A percentile compares a stretch with the other conserved stretches of the same genome.
phyloP scores from a whole-genome alignment of 2,797 vertebrate genomes.

The Sebastes umbrosus region DNA sequence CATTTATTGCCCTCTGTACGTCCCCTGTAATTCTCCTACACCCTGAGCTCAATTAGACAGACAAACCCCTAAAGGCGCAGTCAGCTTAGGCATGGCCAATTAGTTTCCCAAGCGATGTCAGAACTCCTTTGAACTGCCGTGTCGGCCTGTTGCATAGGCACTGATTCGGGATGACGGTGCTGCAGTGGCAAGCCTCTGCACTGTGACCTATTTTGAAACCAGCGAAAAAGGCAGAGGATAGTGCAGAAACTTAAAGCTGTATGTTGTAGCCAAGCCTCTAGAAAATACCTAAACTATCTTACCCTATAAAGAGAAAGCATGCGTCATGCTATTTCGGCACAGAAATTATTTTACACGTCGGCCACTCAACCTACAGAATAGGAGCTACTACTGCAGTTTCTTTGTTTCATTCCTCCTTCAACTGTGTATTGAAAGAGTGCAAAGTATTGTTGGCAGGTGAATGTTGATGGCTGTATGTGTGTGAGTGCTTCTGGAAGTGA shows the following conservation, averaged over 20 bases:
- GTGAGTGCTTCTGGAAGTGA: conserved; percentile 29
- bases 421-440: conserved; percentile 1
- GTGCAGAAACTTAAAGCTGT: conserved; percentile 48
- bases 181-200: conserved; percentile 75
- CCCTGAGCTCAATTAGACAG: conserved; percentile 82
- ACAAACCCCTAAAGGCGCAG: conserved; percentile 78
- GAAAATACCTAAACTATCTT: conserved; percentile 8
- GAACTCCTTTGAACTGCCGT: conserved; percentile 82
- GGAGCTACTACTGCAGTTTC: conserved; percentile 1
- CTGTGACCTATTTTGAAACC: conserved; percentile 82
- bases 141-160: conserved; percentile 75
- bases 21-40: conserved; percentile 75
- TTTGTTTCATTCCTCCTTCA: conserved; percentile 1
- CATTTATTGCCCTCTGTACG: conserved; percentile 76
- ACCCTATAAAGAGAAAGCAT: neutral
- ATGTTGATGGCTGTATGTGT: neutral
- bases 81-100: conserved; percentile 83
- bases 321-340: neutral
- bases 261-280: conserved; percentile 18
- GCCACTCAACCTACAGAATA: neutral
- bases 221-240: conserved; percentile 45
- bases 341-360: neutral
- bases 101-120: conserved; percentile 83
- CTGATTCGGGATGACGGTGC: conserved; percentile 78
- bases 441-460: conserved; percentile 17